Evolutionary conservation across 2,888 invertebrate genomes (phyloP).

Genomic region (Sphaeridia pumilis): DNA sequence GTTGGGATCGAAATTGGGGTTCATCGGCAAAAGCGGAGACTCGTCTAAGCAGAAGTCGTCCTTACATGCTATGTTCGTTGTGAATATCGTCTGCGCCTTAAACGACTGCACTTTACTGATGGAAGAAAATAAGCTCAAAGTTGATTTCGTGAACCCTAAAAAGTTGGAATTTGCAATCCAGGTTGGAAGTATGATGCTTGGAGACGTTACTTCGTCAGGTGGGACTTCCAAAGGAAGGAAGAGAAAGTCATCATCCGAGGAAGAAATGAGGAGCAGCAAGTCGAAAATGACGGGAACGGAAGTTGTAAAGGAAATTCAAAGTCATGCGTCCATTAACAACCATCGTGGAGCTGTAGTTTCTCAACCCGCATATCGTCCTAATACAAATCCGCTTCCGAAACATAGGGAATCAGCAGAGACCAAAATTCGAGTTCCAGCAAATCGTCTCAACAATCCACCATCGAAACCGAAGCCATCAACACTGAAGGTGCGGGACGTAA

Average conservation of each 20-base stretch:
- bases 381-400: too few relatives aligned
- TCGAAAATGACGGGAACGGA: not conserved
- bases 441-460: too few relatives aligned
- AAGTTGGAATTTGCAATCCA: constrained; percentile 6
- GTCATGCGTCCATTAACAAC: constrained; percentile 16
- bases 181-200: not conserved
- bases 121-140: constrained; percentile 44
- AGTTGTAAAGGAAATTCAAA: not conserved
- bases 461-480: too few relatives aligned
- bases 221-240: not conserved
- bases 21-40: constrained; percentile 13
- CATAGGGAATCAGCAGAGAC: too few relatives aligned
- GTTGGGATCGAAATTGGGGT: not conserved
- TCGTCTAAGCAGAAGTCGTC: constrained; percentile 5
- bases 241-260: too few relatives aligned
- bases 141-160: constrained; percentile 49
- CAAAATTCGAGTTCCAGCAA: too few relatives aligned
- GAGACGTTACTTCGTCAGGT: not conserved
- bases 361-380: constrained; percentile 11
- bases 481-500: too few relatives aligned
- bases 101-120: constrained; percentile 44
- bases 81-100: constrained; percentile 47
- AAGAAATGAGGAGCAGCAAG: too few relatives aligned
- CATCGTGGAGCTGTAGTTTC: constrained; percentile 25
- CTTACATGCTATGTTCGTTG: constrained; percentile 43